Conservation (phyloP, 2,888 invertebrate genomes). For the Tortrix viridana region DNA sequence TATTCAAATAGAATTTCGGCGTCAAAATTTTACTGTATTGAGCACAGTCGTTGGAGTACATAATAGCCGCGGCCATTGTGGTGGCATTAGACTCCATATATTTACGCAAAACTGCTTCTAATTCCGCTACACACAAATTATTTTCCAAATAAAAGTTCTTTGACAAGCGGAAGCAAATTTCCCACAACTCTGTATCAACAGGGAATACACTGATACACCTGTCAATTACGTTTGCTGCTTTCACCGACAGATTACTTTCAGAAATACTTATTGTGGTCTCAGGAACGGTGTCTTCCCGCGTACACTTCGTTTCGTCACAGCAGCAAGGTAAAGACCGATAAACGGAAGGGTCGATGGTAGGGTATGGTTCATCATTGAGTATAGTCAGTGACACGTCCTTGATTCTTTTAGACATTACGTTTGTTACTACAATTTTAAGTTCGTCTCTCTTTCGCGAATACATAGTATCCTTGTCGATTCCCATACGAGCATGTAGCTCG, state of each 20-base stretch:
- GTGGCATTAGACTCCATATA: slow-evolving; percentile 79
- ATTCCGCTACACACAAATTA: slow-evolving; percentile 68
- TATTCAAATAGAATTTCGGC: slow-evolving; percentile 75
- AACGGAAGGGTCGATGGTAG: slow-evolving; percentile 54
- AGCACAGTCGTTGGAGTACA: slow-evolving; percentile 76
- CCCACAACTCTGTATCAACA: slow-evolving; percentile 69
- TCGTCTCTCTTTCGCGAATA: slow-evolving; percentile 56
- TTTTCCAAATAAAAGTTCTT: slow-evolving; percentile 74
- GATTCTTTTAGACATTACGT: slow-evolving; percentile 69
- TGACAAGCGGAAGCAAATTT: slow-evolving; percentile 68
- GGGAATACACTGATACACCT: slow-evolving; percentile 73
- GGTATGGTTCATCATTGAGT: slow-evolving; percentile 68
- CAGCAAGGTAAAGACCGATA: slow-evolving; percentile 67
- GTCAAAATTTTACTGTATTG: slow-evolving; percentile 75
- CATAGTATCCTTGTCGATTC: slow-evolving; percentile 40
- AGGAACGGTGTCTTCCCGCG: slow-evolving; percentile 45
- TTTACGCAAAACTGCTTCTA: slow-evolving; percentile 83
- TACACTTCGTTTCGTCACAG: slow-evolving; percentile 67
- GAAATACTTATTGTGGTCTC: slow-evolving; percentile 43
- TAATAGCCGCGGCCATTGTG: slow-evolving; percentile 75
- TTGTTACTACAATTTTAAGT: slow-evolving; percentile 62
- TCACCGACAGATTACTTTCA: slow-evolving; percentile 56
- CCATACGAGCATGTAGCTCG: slow-evolving; percentile 42
- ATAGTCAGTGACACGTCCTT: slow-evolving; percentile 71
- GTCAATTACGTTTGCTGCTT: slow-evolving; percentile 69